phyloP scores from a whole-genome alignment of 2,888 invertebrate species.

The Ganaspis brasiliensis region DNA sequence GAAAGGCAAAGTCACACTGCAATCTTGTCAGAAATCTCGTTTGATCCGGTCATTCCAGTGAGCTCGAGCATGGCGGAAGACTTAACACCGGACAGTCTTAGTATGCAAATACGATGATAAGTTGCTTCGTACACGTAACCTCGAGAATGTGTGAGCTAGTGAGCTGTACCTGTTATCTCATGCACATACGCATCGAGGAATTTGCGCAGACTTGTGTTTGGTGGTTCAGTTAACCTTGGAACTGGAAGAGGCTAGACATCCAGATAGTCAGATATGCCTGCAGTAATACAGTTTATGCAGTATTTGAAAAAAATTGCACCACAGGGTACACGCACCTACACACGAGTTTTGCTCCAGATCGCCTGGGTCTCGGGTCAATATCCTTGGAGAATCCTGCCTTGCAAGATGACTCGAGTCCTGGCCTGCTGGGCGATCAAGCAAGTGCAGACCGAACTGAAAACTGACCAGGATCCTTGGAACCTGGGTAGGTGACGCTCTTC shows the following conservation, averaged over 20 bases:
- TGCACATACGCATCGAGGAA: slow-evolving; percentile 50
- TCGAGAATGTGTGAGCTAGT: not conserved
- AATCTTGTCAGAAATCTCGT: slow-evolving; percentile 4
- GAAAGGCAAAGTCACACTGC: not conserved
- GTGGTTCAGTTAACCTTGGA: slow-evolving; percentile 53
- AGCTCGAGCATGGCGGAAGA: slow-evolving; percentile 30
- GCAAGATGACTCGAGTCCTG: slow-evolving; percentile 50
- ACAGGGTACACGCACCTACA: slow-evolving; percentile 50
- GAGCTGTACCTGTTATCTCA: slow-evolving; percentile 52
- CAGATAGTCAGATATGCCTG: slow-evolving; percentile 47
- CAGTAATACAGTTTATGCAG: slow-evolving; percentile 46
- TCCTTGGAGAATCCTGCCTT: slow-evolving; percentile 68
- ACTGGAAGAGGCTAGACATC: slow-evolving; percentile 47
- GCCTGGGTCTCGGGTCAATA: slow-evolving; percentile 68
- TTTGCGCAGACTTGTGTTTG: slow-evolving; percentile 47
- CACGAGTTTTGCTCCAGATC: slow-evolving; percentile 61
- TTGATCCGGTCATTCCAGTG: slow-evolving; percentile 28
- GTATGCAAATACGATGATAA: slow-evolving; percentile 60
- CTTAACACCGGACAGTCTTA: slow-evolving; percentile 51
- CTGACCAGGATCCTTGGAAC: slow-evolving; percentile 20
- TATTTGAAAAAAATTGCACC: slow-evolving; percentile 49
- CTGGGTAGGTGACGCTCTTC: slow-evolving; percentile 19
- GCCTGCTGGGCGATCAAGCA: slow-evolving; percentile 23
- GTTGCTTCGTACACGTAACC: slow-evolving; percentile 17
- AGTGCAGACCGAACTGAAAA: slow-evolving; percentile 13